These are phyloP conservation scores for Sarcophaga bullata DNA, from an alignment of 1,140 invertebrate genomes.

Conservation along the genomic window DNA sequence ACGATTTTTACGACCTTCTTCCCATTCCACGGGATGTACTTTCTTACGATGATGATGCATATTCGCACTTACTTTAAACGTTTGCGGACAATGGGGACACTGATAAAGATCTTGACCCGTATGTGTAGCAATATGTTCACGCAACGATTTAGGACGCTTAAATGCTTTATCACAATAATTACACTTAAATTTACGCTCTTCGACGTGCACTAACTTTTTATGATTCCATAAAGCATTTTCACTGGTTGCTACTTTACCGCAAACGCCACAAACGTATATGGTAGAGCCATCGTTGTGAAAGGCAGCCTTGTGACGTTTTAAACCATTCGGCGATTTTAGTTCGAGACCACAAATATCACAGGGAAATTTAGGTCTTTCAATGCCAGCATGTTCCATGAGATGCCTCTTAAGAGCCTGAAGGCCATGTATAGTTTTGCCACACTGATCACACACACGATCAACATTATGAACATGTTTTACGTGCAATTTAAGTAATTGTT, in stretches of 20 bases:
- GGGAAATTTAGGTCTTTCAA: conserved; percentile 16
- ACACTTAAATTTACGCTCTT: conserved; percentile 49
- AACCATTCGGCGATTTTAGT: conserved; percentile 48
- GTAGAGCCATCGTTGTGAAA: conserved; percentile 51
- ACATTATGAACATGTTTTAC: conserved; percentile 43
- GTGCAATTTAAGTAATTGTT: conserved; percentile 50
- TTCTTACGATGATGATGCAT: conserved; percentile 56
- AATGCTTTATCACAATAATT: conserved; percentile 53
- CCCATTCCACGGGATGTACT: conserved; percentile 53
- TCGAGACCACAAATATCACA: conserved; percentile 31
- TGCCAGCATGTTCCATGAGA: conserved; percentile 48
- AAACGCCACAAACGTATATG: conserved; percentile 51
- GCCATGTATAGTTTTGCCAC: conserved; percentile 50
- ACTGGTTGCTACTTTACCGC: conserved; percentile 48
- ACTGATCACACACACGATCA: conserved; percentile 51
- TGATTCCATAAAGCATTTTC: conserved; percentile 50
- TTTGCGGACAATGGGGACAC: conserved; percentile 54
- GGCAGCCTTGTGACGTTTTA: conserved; percentile 50
- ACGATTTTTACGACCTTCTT: conserved; percentile 33
- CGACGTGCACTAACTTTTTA: conserved; percentile 49
- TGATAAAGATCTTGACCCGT: conserved; percentile 38
- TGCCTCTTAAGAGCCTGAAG: conserved; percentile 43
- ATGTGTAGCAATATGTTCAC: conserved; percentile 45
- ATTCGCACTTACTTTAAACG: conserved; percentile 53
- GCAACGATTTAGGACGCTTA: conserved; percentile 44